A percentile compares a stretch with the other conserved stretches of the same genome.
Evolutionary conservation across 2,113 vertebrate species (phyloP).

Genomic region (Bubo blakistoni): DNA sequence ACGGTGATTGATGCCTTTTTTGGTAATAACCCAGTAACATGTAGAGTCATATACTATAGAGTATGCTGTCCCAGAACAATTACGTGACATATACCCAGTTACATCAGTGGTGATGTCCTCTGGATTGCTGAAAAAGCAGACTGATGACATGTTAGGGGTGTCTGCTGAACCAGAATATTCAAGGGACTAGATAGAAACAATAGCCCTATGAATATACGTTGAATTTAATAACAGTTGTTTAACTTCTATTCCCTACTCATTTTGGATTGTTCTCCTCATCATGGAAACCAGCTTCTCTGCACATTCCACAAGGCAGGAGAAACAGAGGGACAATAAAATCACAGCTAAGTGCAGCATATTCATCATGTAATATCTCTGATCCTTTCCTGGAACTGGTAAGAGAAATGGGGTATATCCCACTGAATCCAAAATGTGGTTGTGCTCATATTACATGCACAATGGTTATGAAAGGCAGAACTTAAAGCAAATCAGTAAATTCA

Average conservation of each 20-base stretch:
- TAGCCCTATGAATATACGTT: not conserved
- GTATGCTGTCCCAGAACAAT: not conserved
- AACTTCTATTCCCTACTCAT: not conserved
- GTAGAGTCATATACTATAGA: not conserved
- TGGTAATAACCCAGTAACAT: slow-evolving; percentile 50
- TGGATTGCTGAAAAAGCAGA: not conserved
- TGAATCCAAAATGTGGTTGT: not conserved
- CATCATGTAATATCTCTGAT: not conserved
- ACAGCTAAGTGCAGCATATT: not conserved
- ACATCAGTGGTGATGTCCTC: not conserved
- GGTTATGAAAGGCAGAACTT: not conserved
- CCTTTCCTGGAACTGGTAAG: not conserved
- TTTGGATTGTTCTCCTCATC: not conserved
- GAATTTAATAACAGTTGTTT: not conserved
- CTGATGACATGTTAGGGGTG: not conserved
- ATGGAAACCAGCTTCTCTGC: not conserved
- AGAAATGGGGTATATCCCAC: not conserved
- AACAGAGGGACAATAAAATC: not conserved
- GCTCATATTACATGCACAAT: not conserved
- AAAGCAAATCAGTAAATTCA: not conserved
- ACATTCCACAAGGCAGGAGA: not conserved
- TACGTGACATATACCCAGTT: not conserved
- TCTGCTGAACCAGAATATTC: not conserved
- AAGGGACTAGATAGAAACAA: not conserved
- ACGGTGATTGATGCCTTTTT: slow-evolving; percentile 68